phyloP scores from a whole-genome alignment of 2,113 vertebrate species.

The Actenoides hombroni region DNA sequence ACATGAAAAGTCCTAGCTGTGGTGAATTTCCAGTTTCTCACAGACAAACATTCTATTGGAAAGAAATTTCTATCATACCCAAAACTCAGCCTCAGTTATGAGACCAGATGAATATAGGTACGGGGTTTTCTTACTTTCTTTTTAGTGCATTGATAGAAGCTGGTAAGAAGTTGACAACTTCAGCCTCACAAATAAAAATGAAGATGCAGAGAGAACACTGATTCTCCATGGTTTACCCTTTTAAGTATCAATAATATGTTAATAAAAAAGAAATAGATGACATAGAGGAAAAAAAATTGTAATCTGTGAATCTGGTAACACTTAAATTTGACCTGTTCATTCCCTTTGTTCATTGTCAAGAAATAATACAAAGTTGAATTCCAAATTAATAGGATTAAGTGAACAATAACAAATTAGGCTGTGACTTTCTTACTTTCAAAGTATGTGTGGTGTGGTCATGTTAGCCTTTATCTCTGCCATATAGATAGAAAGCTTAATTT shows the following conservation, averaged over 20 bases:
- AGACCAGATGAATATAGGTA: not conserved
- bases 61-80: not conserved
- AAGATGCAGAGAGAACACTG: not conserved
- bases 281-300: not conserved
- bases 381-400: not conserved
- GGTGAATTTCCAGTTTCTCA: not conserved
- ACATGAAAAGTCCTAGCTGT: not conserved
- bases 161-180: not conserved
- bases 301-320: not conserved
- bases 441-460: not conserved
- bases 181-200: not conserved
- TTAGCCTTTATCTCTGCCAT: not conserved
- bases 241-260: not conserved
- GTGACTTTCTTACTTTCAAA: not conserved
- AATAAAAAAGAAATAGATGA: not conserved
- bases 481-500: not conserved
- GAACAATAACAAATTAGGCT: not conserved
- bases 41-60: not conserved
- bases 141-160: not conserved
- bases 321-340: not conserved
- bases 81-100: not conserved
- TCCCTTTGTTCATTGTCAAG: not conserved
- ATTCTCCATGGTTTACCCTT: not conserved
- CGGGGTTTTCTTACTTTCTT: rapidly evolving
- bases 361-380: not conserved